These are phyloP conservation scores for Petrocephalus zakoni DNA, from an alignment of 2,113 vertebrate species.

Conservation along the genomic window DNA sequence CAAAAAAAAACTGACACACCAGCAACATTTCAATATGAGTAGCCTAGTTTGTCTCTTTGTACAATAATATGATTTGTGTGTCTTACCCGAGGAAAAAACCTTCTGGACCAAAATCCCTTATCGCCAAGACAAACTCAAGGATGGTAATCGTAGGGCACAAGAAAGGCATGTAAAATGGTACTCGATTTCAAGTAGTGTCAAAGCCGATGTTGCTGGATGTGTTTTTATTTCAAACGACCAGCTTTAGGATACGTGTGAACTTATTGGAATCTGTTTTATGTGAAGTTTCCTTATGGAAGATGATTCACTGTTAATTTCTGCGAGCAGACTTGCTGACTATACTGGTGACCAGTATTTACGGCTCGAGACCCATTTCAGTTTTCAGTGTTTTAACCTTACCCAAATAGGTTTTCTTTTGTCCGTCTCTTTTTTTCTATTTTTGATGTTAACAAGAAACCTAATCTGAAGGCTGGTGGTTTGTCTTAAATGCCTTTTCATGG, in stretches of 20 bases:
- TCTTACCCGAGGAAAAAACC: background rate
- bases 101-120: background rate
- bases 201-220: background rate
- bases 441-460: background rate
- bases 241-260: background rate
- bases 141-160: background rate
- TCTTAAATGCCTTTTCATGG: conserved; percentile 5
- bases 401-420: background rate
- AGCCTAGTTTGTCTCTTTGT: background rate
- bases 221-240: background rate
- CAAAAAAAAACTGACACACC: background rate
- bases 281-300: background rate
- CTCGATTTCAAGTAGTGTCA: background rate
- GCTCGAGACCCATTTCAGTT: background rate
- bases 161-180: background rate
- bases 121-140: background rate
- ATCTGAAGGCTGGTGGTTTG: background rate
- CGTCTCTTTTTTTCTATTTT: background rate
- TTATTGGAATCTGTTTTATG: background rate
- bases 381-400: background rate
- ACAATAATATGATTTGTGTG: background rate
- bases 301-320: background rate
- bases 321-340: background rate
- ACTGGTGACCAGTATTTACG: background rate
- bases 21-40: background rate